A percentile compares a stretch with the other conserved stretches of the same genome.
These are phyloP conservation scores for Anoplolepis gracilipes DNA, from an alignment of 1,140 invertebrate species.

Conservation along the genomic window DNA sequence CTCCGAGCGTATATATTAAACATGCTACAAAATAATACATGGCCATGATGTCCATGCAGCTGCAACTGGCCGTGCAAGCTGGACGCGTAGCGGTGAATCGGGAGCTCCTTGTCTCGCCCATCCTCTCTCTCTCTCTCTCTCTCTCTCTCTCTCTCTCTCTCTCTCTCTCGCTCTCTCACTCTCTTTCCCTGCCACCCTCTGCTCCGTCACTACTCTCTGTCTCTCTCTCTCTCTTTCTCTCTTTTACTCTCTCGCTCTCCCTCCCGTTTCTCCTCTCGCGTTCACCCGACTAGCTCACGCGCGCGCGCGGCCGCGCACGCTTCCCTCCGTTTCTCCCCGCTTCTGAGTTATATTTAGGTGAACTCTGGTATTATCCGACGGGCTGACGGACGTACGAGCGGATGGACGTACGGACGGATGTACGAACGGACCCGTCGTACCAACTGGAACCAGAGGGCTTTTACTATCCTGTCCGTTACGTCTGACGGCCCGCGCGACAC, in stretches of 20 bases:
- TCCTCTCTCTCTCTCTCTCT: neutral
- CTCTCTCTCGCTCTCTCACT: neutral
- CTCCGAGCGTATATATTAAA: constrained; percentile 66
- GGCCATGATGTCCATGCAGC: constrained; percentile 60
- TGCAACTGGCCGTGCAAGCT: constrained; percentile 55
- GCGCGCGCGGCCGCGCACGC: neutral
- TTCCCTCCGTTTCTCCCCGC: constrained; percentile 30
- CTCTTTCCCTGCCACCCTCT: neutral
- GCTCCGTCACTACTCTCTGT: neutral
- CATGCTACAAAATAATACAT: constrained; percentile 73
- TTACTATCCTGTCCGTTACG: constrained; percentile 77
- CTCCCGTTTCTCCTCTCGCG: neutral
- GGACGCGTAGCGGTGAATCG: constrained; percentile 46
- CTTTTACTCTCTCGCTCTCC: neutral
- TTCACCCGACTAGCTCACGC: neutral
- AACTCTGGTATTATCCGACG: constrained; percentile 79
- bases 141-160: neutral
- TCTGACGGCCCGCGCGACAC: constrained; percentile 72
- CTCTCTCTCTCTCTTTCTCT: neutral
- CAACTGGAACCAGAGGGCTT: constrained; percentile 74
- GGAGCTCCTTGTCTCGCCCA: neutral
- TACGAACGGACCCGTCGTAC: constrained; percentile 70
- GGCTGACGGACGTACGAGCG: constrained; percentile 72
- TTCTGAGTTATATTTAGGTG: constrained; percentile 79
- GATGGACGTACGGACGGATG: constrained; percentile 73